phyloP scores from a whole-genome alignment of 2,797 vertebrate species.

The Forpus xanthops region DNA sequence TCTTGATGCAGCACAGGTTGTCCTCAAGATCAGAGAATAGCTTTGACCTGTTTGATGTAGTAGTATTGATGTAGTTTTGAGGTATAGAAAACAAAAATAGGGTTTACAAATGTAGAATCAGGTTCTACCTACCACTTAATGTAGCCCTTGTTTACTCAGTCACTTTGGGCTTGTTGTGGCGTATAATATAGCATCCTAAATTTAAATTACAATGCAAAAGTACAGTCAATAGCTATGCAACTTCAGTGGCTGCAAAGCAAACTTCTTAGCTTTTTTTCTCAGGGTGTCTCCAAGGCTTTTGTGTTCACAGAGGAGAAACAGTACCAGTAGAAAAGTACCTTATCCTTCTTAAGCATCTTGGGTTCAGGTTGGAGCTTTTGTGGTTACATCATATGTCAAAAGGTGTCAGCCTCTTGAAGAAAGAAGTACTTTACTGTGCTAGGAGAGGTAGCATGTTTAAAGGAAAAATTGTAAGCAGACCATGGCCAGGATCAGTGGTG shows the following conservation, averaged over 20 bases:
- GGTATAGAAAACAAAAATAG: neutral
- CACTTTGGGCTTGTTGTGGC: neutral
- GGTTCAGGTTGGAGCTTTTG: neutral
- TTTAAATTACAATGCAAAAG: constrained; percentile 15
- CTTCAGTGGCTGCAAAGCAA: neutral
- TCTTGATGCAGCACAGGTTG: neutral
- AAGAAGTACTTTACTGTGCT: neutral
- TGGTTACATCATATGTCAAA: neutral
- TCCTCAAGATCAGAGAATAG: neutral
- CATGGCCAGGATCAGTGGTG: neutral
- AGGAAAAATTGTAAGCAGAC: neutral
- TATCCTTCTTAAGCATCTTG: neutral
- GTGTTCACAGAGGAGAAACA: neutral
- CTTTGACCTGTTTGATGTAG: neutral
- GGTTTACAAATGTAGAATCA: neutral
- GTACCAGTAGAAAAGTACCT: neutral
- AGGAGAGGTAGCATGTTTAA: neutral
- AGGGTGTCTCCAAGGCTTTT: neutral
- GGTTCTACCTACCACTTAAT: neutral
- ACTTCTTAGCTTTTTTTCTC: neutral
- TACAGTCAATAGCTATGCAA: neutral
- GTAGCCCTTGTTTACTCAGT: neutral
- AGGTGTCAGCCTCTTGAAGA: neutral
- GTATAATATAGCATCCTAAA: neutral
- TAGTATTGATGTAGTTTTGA: neutral